Base-by-base conservation (phyloP, 2,113 vertebrate species). In the Balaeniceps rex region DNA sequence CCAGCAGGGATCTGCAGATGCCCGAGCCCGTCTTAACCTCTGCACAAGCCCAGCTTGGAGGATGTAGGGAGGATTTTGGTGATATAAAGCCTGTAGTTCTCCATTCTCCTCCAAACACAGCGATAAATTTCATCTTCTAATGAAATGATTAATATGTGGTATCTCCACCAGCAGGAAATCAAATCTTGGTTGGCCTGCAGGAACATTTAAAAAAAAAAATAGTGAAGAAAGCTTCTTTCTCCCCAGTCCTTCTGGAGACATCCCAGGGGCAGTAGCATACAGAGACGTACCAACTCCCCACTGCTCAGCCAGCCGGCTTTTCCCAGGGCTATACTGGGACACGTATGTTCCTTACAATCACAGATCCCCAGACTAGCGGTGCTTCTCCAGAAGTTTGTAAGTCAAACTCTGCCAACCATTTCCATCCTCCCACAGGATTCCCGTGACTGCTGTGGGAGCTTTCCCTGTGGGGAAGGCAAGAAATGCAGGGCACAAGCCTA, bases 401-500 rank as follows among this genome's bases (percentile, higher is more conserved):
- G 46, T 18, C 90, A 74, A 77, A 61, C 85, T 29, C 85, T 90
- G 75, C 95, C 92, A 94, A 83, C 64, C 83, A 9, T 47, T 82
- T 69, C 92, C 31, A 14, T 54, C 96, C 88, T 94, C 95, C 85
- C 90, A 55, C 92, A 31, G 79, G 65, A 78, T 86, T 92, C 95
- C 86, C 8, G 46, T 5, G 52, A 46, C 82, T 55, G 85, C 91
- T 76, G 29, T 51, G 65, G 77, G 65, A 97, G 69, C 55, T 83
- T 80, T 93, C 18, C 46, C 61, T 63, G 33, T 10, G 54, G 54
- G 82, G 85, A 94, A 4, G 2, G 90, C 79, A 38, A 84, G 64
- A 83, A 96, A 71, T 4, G 0, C 42, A 68, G 81, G 69, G 87
- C 81, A 92, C 4, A 2, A 93, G 64, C 74, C 61, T 52, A 33